Evolutionary conservation across 35 echinoderm and acorn worm species (phyloP), one percentile per base, ranked within the genome.

Genomic region (Strongylocentrotus purpuratus): DNA sequence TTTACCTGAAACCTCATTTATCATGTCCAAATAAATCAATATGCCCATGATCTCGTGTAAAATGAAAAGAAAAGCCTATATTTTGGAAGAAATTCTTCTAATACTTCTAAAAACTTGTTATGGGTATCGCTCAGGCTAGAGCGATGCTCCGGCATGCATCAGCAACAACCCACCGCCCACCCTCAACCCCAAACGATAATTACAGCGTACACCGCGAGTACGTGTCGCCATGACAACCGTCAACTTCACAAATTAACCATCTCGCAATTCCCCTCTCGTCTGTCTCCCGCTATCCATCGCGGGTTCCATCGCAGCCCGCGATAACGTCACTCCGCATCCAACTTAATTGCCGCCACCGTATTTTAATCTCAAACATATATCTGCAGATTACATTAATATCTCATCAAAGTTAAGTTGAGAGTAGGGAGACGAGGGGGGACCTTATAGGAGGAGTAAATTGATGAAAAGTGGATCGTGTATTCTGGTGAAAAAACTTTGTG

Each of bases 261-360:
- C 87, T 33, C 87, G 87, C 15, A 33, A 89, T 11, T 89, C 12
- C 87, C 12, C 87, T 33, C 25, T 89, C 45, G 87, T 89, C 87
- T 89, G 33, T 89, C 87, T 89, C 32, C 87, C 87, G 87, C 87
- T 32, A 46, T 46, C 12, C 87, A 89, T 33, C 87, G 87, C 87
- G 13, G 12, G 65, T 78, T 78, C 65, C 87, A 89, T 89, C 87
- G 87, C 87, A 78, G 87, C 31, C 87, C 12, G 33, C 87, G 87
- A 89, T 89, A 89, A 89, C 87, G 87, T 89, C 87, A 89, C 87
- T 89, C 33, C 11, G 33, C 87, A 89, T 89, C 87, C 87, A 89
- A 15, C 33, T 45, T 89, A 89, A 89, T 89, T 89, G 45, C 87
- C 45, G 87, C 87, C 33, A 78, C 65, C 87, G 87, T 45, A 6